phyloP scores from a whole-genome alignment of 2,797 vertebrate genomes.

The Chaetophractus vellerosus region DNA sequence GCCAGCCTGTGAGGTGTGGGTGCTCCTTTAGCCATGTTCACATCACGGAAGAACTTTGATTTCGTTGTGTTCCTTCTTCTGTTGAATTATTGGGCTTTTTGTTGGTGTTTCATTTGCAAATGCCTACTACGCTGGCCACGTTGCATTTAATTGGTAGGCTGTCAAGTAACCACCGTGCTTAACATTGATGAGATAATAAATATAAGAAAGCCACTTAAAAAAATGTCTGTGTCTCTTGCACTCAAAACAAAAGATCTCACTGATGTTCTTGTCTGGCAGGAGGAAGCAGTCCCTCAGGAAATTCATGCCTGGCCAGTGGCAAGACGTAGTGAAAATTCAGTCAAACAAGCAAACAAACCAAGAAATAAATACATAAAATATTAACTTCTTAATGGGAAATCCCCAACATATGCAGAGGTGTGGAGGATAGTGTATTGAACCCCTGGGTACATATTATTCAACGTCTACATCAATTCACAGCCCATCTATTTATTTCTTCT shows the following conservation, averaged over 20 bases:
- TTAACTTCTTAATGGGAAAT: not conserved
- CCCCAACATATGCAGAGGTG: not conserved
- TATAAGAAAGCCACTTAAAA: conserved; percentile 39
- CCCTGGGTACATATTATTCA: not conserved
- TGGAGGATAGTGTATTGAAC: not conserved
- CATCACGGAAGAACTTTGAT: not conserved
- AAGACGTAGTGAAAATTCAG: not conserved
- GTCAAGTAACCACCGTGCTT: not conserved
- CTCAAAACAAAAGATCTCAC: not conserved
- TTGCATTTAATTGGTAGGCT: not conserved
- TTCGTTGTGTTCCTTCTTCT: not conserved
- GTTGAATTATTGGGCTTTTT: not conserved
- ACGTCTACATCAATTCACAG: no score
- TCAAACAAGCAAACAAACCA: not conserved
- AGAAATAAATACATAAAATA: no score
- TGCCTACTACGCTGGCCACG: not conserved
- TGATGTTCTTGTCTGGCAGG: not conserved
- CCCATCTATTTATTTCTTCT: no score
- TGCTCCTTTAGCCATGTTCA: not conserved
- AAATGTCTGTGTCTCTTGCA: not conserved
- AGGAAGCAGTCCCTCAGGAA: not conserved
- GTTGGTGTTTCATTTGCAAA: not conserved
- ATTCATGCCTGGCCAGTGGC: not conserved
- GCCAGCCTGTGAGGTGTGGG: not conserved
- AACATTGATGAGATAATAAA: not conserved